Conservation (phyloP, 2,113 vertebrate species). For the Promerops cafer region DNA sequence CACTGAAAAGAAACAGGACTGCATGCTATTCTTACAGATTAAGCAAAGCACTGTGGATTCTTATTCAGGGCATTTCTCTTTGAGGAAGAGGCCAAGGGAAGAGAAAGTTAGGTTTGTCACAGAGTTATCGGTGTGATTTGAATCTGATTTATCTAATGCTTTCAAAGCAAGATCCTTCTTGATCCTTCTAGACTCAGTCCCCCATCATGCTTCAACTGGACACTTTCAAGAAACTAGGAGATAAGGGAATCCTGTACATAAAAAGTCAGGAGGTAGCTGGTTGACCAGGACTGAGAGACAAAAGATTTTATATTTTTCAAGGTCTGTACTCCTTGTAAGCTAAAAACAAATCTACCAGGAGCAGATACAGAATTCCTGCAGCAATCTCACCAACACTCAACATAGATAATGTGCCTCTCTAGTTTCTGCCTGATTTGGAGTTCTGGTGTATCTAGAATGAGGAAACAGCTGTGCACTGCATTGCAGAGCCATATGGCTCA, state of each 20-base stretch:
- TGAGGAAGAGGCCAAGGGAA: neutral
- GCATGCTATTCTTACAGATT: neutral
- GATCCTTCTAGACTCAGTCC: neutral
- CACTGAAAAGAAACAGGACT: neutral
- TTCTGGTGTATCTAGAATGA: neutral
- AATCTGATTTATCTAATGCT: neutral
- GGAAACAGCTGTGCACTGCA: neutral
- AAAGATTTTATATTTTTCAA: neutral
- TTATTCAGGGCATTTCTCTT: neutral
- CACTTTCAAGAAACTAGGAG: neutral
- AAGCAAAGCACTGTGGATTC: neutral
- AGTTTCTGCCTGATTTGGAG: neutral
- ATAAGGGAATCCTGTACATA: neutral
- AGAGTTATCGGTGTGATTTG: neutral
- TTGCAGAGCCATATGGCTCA: neutral
- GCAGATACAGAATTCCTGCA: neutral
- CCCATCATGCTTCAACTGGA: neutral
- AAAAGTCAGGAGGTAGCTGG: neutral
- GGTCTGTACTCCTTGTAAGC: neutral
- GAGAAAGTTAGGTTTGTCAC: neutral
- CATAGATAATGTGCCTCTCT: neutral
- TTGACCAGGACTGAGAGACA: neutral
- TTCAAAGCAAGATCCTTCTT: neutral
- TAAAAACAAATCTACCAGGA: neutral
- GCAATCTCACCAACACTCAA: neutral